These are phyloP conservation scores for Peromyscus eremicus DNA, from an alignment of 2,797 vertebrate species.

Conservation along the genomic window DNA sequence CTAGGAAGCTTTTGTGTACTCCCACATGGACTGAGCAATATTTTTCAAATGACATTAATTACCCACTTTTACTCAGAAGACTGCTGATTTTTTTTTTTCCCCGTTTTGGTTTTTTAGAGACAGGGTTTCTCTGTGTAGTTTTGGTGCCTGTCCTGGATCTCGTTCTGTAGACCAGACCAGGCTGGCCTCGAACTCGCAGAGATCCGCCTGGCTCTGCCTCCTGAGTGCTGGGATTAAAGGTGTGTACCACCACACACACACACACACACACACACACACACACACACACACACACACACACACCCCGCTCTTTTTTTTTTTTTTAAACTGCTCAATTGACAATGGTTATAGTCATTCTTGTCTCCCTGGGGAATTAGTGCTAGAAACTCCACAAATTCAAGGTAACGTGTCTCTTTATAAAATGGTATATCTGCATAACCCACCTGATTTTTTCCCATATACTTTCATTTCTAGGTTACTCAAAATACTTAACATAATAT, in stretches of 20 bases:
- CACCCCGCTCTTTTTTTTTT: not conserved
- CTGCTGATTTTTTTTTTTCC: not conserved
- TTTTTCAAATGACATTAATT: constrained; percentile 28
- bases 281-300: too few species aligned
- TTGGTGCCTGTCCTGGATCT: too few species aligned
- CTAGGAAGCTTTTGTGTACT: too few species aligned
- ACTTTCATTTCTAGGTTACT: not conserved
- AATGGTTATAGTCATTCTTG: not conserved
- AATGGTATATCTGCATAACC: not conserved
- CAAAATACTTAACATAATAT: not conserved
- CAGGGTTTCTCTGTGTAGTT: too few species aligned
- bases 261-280: too few species aligned
- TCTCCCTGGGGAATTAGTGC: not conserved
- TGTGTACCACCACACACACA: too few species aligned
- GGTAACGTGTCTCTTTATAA: not conserved
- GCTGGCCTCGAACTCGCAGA: too few species aligned
- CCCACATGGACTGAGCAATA: not conserved
- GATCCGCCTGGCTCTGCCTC: too few species aligned
- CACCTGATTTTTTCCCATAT: not conserved
- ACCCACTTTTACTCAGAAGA: not conserved
- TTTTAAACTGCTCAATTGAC: not conserved
- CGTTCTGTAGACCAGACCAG: too few species aligned
- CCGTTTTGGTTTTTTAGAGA: not conserved
- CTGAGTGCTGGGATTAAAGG: too few species aligned
- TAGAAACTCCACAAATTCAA: not conserved